phyloP scores from a whole-genome alignment of 2,797 vertebrate species.

The Yasuhikotakia modesta region DNA sequence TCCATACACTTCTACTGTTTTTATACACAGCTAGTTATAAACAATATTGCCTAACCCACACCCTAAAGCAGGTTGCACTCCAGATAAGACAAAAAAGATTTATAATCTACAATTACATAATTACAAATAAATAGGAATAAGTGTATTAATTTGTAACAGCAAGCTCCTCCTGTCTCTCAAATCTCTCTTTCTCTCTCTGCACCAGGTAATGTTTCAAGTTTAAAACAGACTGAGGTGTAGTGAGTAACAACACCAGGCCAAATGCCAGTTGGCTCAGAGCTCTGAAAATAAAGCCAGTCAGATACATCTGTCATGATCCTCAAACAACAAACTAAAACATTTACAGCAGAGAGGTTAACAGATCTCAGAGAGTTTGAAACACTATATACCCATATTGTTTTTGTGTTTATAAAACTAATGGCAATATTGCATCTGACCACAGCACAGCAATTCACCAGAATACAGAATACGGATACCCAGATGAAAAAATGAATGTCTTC shows the following conservation, averaged over 20 bases:
- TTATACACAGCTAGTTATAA: no score
- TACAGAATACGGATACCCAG: no score
- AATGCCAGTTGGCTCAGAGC: conserved; percentile 38
- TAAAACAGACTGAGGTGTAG: conserved; percentile 2
- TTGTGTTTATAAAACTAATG: not conserved
- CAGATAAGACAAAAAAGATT: no score
- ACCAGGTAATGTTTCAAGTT: not conserved
- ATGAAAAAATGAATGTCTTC: no score
- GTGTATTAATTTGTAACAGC: not conserved
- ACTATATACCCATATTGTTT: not conserved
- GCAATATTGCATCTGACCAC: no score
- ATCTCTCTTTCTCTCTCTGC: not conserved
- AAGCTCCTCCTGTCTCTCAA: not conserved
- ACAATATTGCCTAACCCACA: no score
- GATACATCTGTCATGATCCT: conserved; percentile 38
- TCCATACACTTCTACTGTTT: no score
- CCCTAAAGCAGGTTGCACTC: no score
- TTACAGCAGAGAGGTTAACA: conserved; percentile 29
- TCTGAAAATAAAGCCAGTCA: conserved; percentile 47
- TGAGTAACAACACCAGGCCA: conserved; percentile 24
- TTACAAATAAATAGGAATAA: no score
- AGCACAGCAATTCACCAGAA: no score
- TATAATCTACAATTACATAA: no score
- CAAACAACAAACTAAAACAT: conserved; percentile 27
- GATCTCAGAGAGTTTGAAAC: not conserved